Percentiles rank a stretch among this genome's conserved stretches.
Conservation (phyloP, 2,888 invertebrate species). For the Hartigia nigra region DNA sequence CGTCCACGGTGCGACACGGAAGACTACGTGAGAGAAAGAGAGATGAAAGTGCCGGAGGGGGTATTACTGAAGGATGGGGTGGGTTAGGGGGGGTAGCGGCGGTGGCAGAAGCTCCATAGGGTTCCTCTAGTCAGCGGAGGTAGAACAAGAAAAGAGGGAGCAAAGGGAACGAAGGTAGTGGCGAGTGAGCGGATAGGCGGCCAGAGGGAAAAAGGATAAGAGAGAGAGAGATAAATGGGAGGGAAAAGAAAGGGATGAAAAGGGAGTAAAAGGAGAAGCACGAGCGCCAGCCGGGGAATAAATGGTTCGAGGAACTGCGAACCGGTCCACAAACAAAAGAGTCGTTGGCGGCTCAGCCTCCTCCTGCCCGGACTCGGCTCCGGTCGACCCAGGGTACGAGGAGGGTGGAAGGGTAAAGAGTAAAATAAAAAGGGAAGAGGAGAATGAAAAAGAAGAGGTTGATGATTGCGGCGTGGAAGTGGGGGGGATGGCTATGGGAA, state of each 20-base stretch:
- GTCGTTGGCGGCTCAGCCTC: slow-evolving; percentile 35
- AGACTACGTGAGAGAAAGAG: not conserved
- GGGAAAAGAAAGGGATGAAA: slow-evolving; percentile 5
- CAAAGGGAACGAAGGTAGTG: slow-evolving; percentile 12
- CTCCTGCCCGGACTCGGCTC: slow-evolving; percentile 9
- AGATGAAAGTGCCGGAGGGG: slow-evolving; percentile 15
- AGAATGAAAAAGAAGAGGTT: not conserved
- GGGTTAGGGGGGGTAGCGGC: not conserved
- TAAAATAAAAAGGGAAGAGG: not conserved
- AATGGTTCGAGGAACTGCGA: slow-evolving; percentile 59
- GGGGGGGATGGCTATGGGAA: slow-evolving; percentile 25
- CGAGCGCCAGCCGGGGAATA: slow-evolving; percentile 37
- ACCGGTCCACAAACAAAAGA: slow-evolving; percentile 60
- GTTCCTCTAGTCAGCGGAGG: slow-evolving; percentile 2
- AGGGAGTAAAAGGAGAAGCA: slow-evolving; percentile 17
- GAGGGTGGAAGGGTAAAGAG: not conserved
- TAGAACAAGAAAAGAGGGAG: slow-evolving; percentile 9
- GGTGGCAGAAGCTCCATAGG: not conserved
- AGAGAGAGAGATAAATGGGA: slow-evolving; percentile 14
- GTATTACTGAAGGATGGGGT: not conserved
- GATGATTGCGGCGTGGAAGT: not conserved
- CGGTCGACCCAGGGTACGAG: not conserved
- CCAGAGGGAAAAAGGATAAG: slow-evolving; percentile 19
- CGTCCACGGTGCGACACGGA: not conserved
- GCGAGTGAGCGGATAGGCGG: slow-evolving; percentile 15